phyloP scores from a whole-genome alignment of 1,140 invertebrate species.

The Danaus plexippus region DNA sequence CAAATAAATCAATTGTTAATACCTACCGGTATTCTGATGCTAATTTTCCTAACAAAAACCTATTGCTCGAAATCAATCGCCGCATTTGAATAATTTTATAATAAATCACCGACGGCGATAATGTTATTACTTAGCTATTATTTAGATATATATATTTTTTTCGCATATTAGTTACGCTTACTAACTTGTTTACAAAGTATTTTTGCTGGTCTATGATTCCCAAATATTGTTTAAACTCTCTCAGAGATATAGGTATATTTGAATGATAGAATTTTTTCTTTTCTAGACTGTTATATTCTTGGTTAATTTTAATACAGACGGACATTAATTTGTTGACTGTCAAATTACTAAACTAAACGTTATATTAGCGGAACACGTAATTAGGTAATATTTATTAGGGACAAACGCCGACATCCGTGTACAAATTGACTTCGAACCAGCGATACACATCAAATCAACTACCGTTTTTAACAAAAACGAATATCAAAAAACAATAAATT shows the following conservation, averaged over 20 bases:
- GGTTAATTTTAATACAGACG: constrained; percentile 8
- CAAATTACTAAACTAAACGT: constrained; percentile 13
- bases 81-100: constrained; percentile 40
- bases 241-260: too few relatives aligned
- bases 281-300: too few relatives aligned
- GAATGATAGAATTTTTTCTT: too few relatives aligned
- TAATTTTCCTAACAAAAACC: constrained; percentile 41
- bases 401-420: constrained; percentile 42
- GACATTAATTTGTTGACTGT: too few relatives aligned
- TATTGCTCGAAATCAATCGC: constrained; percentile 37
- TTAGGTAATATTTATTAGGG: constrained; percentile 34
- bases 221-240: too few relatives aligned
- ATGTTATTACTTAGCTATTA: constrained; percentile 22
- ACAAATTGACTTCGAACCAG: constrained; percentile 44
- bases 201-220: too few relatives aligned
- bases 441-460: constrained; percentile 43
- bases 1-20: constrained; percentile 22
- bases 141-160: too few relatives aligned
- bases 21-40: constrained; percentile 37
- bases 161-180: too few relatives aligned
- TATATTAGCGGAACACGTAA: constrained; percentile 37
- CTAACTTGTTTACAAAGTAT: too few relatives aligned
- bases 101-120: constrained; percentile 37
- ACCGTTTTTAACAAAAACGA: constrained; percentile 41
- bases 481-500: constrained; percentile 52